phyloP scores from a whole-genome alignment of 1,140 invertebrate genomes.

The Cardiocondyla obscurior region DNA sequence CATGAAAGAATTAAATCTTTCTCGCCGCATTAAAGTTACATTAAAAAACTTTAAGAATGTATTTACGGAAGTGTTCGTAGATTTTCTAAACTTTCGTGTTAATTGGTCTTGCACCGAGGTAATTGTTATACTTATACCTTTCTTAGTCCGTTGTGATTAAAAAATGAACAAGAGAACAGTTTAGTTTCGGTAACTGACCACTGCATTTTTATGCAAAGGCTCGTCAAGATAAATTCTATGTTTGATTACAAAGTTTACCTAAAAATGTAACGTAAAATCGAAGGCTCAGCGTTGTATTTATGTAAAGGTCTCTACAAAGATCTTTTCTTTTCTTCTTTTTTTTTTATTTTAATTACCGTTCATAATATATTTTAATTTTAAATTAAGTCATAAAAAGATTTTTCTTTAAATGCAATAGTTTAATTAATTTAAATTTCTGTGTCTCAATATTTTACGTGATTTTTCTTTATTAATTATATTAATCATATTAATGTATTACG shows the following conservation, averaged over 20 bases:
- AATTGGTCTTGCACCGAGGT: neutral
- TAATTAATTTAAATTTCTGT: neutral
- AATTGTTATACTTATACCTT: neutral
- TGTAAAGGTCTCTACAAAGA: neutral
- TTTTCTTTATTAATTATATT: neutral
- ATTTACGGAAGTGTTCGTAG: neutral
- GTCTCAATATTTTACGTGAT: neutral
- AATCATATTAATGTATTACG: no score
- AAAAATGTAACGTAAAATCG: neutral
- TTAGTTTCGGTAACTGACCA: conserved; percentile 1
- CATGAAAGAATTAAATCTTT: neutral
- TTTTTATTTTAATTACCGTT: neutral
- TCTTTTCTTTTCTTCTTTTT: no score
- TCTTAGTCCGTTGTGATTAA: neutral
- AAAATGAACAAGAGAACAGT: no score
- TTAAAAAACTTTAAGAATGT: neutral
- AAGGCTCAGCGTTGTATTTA: neutral
- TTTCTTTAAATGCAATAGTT: neutral
- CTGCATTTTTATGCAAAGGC: neutral
- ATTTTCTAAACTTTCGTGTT: neutral
- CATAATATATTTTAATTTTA: neutral
- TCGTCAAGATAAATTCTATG: neutral
- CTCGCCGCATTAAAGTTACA: neutral
- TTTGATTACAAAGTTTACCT: conserved; percentile 20
- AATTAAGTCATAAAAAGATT: neutral